Conservation (phyloP, 1,140 invertebrate species). For the Drosophila grimshawi region DNA sequence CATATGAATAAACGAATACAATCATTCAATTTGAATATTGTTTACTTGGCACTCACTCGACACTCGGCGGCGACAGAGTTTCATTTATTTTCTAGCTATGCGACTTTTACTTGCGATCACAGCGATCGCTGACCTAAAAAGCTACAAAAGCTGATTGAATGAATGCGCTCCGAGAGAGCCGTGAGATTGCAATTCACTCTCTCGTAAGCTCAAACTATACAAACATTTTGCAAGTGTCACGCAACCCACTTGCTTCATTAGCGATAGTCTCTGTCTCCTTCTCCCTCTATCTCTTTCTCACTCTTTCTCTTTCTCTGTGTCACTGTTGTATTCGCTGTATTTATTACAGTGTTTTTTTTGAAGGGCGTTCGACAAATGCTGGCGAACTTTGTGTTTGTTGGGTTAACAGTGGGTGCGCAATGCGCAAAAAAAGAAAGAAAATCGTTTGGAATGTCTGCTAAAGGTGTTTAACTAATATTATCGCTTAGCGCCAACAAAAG, state of each 20-base stretch:
- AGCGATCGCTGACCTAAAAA: constrained; percentile 75
- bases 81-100: constrained; percentile 71
- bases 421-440: constrained; percentile 39
- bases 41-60: constrained; percentile 60
- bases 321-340: constrained; percentile 27
- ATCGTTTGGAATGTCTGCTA: constrained; percentile 16
- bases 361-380: constrained; percentile 55
- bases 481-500: constrained; percentile 26
- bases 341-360: constrained; percentile 52
- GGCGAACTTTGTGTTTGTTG: constrained; percentile 8
- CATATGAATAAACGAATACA: constrained; percentile 36
- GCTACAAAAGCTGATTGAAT: constrained; percentile 71
- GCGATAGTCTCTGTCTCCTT: constrained; percentile 9
- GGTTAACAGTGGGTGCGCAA: constrained; percentile 46
- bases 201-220: constrained; percentile 15
- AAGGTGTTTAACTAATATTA: constrained; percentile 28
- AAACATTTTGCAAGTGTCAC: constrained; percentile 70
- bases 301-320: not conserved
- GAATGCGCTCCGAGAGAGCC: constrained; percentile 55
- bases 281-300: not conserved
- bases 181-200: constrained; percentile 22
- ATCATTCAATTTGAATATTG: constrained; percentile 75
- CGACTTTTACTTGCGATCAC: constrained; percentile 75
- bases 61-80: constrained; percentile 28
- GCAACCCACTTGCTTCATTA: constrained; percentile 50